Base-by-base conservation (phyloP, 2,888 invertebrate species). In the Cerastis leucographa region DNA sequence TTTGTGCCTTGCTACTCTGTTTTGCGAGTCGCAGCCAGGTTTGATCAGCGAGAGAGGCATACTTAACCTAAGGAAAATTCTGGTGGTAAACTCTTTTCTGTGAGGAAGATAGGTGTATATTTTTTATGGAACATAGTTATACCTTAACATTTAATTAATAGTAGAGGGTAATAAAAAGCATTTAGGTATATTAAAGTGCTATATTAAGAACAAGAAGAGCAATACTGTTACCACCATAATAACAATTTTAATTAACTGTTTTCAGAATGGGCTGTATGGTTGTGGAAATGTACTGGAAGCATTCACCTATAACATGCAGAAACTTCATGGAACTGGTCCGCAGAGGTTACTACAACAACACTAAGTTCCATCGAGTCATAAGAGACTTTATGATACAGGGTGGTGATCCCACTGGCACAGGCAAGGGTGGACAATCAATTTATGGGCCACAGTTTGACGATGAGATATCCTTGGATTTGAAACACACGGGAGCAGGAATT, bases 221-320 rank as follows among this genome's bases (percentile, higher is more conserved):
- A 14, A n/a, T 56, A 14, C 12, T 56, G 25, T 56, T 25, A 25
- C 25, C n/a, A 6, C 54, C n/a, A 14, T 56, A 25, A 29, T 19
- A 19, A 59, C 3, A 59, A 29, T 59, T 29, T 59, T 9, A 61
- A 49, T 42, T 79, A 19, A 17, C 67, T 35, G 29, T 69, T 96
- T 97, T 71, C 93, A 99, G 99, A 66, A 99, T 99, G 99, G 99
- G 99, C 0, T 98, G 98, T 89, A 97, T 99, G 70, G 97, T 98
- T 0, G 96, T 99, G 69, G 99, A 99, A 94, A 97, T 99, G 84
- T 99, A 99, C 92, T 99, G 99, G 99, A 99, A 99, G 93, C 99
- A 99, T 93, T 98, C 99, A 0, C 99, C 99, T n/a, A 97, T 98
- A 87, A 99, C 99, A 0, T 99, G 99, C 89, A 97, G 99, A 90